Conservation (phyloP, 2,113 vertebrate genomes). For the Aspiorhynchus laticeps region DNA sequence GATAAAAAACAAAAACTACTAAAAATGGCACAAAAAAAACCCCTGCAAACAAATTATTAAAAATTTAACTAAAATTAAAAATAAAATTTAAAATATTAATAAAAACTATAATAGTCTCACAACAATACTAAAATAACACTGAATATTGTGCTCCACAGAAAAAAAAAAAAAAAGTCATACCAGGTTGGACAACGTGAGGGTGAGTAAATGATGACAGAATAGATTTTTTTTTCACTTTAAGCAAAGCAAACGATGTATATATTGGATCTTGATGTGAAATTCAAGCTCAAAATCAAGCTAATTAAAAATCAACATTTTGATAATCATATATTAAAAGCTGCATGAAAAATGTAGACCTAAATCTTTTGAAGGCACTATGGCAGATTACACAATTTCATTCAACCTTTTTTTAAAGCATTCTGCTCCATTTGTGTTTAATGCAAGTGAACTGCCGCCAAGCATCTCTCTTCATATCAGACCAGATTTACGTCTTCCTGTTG, state of each 20-base stretch:
- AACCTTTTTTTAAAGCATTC: constrained; percentile 27
- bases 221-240: neutral
- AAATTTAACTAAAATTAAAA: no score
- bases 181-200: neutral
- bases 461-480: neutral
- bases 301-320: neutral
- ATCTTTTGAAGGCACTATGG: neutral
- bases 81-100: no score
- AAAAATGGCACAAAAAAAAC: no score
- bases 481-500: constrained; percentile 17
- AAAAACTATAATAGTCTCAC: neutral
- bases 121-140: no score
- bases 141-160: neutral
- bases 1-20: no score
- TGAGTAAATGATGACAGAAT: neutral
- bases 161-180: neutral
- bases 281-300: neutral
- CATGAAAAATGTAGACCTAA: neutral
- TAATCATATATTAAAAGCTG: neutral
- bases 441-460: constrained; percentile 20
- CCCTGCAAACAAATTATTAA: no score
- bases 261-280: neutral
- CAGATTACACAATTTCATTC: neutral
- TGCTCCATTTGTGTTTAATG: constrained; percentile 28
- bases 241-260: neutral